These are phyloP conservation scores for Phalanger gymnotis DNA, from an alignment of 2,797 vertebrate species.

Conservation along the genomic window DNA sequence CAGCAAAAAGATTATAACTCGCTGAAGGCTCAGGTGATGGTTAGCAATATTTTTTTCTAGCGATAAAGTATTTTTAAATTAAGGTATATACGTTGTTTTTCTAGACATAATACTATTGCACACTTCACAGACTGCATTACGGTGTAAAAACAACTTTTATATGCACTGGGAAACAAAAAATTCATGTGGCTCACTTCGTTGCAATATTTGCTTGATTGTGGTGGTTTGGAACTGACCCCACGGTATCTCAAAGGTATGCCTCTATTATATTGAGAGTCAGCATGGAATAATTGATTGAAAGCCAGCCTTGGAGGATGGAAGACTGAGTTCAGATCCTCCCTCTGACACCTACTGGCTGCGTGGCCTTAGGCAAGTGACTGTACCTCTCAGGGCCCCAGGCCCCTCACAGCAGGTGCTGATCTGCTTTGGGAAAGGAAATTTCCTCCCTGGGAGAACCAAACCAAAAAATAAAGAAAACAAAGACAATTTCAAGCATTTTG, in stretches of 20 bases:
- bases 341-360: not conserved
- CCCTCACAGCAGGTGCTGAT: not conserved
- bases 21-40: not conserved
- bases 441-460: not conserved
- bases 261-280: not conserved
- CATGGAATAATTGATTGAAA: not conserved
- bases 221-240: not conserved
- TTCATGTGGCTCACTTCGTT: not conserved
- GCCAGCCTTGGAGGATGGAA: not conserved
- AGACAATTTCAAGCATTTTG: not conserved
- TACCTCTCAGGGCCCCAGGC: not conserved
- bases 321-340: not conserved
- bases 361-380: not conserved
- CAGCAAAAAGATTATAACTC: not conserved
- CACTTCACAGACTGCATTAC: not conserved
- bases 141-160: not conserved
- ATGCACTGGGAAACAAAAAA: not conserved
- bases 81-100: not conserved
- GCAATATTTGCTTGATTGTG: not conserved
- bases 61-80: not conserved
- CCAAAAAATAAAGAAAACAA: not conserved
- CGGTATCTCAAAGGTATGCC: not conserved
- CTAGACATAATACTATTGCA: not conserved
- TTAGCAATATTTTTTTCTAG: not conserved
- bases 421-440: not conserved